Evolutionary conservation across 1,140 invertebrate genomes (phyloP).

Genomic region (Heliothis virescens): DNA sequence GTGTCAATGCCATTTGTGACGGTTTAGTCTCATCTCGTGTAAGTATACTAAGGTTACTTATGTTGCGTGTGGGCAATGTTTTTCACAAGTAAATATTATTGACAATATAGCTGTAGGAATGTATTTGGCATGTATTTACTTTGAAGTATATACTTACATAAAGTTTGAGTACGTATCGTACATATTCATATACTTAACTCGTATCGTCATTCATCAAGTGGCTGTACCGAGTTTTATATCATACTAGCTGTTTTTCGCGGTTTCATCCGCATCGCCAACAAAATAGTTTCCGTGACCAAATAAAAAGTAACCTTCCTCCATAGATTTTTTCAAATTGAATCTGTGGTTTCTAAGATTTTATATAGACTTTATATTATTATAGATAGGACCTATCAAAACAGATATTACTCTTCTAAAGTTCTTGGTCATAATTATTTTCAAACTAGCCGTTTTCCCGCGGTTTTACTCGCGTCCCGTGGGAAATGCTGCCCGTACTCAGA

Average conservation of each 20-base stretch:
- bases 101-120: background rate
- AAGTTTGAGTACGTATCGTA: background rate
- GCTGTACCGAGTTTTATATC: background rate
- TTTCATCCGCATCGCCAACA: too few species aligned
- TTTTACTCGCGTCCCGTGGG: too few species aligned
- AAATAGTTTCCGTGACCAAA: too few species aligned
- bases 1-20: background rate
- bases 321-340: too few species aligned
- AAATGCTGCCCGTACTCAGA: too few species aligned
- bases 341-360: too few species aligned
- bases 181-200: background rate
- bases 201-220: background rate
- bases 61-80: constrained; percentile 9
- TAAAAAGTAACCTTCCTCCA: too few species aligned
- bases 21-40: background rate
- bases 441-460: too few species aligned
- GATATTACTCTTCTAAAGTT: too few species aligned
- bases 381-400: too few species aligned
- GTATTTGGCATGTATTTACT: background rate
- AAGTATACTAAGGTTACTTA: background rate
- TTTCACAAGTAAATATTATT: constrained; percentile 23
- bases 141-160: background rate
- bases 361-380: too few species aligned
- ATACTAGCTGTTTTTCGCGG: background rate
- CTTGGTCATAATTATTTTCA: too few species aligned